phyloP scores from a whole-genome alignment of 2,797 vertebrate species.

The Gobionotothen gibberifrons region DNA sequence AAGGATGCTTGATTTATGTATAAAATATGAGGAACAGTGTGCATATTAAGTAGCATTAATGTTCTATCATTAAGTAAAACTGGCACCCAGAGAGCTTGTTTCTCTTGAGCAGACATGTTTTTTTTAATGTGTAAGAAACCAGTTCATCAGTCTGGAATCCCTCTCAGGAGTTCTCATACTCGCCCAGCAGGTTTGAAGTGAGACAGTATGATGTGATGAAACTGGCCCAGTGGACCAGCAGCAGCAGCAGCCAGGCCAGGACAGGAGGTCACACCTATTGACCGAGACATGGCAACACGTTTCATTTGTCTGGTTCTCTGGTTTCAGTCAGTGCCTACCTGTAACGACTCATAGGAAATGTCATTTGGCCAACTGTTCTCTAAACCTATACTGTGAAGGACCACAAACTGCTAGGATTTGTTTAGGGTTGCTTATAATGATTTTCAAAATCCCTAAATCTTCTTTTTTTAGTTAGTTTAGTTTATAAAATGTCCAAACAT shows the following conservation, averaged over 20 bases:
- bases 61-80: not conserved
- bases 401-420: not conserved
- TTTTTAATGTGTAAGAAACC: constrained; percentile 51
- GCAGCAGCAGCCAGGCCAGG: constrained; percentile 14
- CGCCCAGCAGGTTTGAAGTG: constrained; percentile 66
- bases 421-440: not conserved
- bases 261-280: constrained; percentile 54
- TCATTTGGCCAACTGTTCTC: not conserved
- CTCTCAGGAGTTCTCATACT: constrained; percentile 42
- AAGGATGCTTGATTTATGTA: not conserved
- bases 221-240: constrained; percentile 34
- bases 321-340: constrained; percentile 38
- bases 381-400: not conserved
- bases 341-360: constrained; percentile 4
- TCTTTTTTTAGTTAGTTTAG: not conserved
- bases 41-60: not conserved
- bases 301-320: constrained; percentile 20
- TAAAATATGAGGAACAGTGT: not conserved
- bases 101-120: not conserved
- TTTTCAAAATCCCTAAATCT: not conserved
- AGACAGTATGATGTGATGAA: constrained; percentile 41
- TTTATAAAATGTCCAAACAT: not conserved
- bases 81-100: constrained; percentile 1
- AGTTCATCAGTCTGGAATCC: constrained; percentile 52
- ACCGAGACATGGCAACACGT: constrained; percentile 31